A percentile compares a stretch with the other conserved stretches of the same genome.
phyloP scores from a whole-genome alignment of 1,140 invertebrate genomes.

The Cydia pomonella region DNA sequence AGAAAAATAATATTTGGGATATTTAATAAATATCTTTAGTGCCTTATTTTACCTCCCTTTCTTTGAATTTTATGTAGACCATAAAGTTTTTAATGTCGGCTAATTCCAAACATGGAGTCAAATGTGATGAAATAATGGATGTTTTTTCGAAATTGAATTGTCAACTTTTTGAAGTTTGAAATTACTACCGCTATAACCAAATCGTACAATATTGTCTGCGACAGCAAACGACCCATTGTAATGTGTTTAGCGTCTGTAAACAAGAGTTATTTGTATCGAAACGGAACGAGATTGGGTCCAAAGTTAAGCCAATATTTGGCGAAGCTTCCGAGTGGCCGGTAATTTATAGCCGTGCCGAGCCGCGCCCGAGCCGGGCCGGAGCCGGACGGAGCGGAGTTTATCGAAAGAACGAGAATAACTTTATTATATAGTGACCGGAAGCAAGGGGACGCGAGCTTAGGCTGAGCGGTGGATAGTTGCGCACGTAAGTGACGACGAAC shows the following conservation, averaged over 20 bases:
- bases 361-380: constrained; percentile 44
- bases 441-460: constrained; percentile 45
- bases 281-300: constrained; percentile 49
- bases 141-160: too few relatives aligned
- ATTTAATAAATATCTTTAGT: too few relatives aligned
- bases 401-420: constrained; percentile 78
- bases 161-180: too few relatives aligned
- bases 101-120: too few relatives aligned
- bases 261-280: constrained; percentile 61
- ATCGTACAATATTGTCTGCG: background rate
- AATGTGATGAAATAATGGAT: too few relatives aligned
- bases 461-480: constrained; percentile 41
- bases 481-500: constrained; percentile 39
- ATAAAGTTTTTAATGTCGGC: too few relatives aligned
- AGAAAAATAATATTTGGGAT: too few relatives aligned
- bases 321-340: constrained; percentile 68
- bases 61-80: too few relatives aligned
- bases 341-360: constrained; percentile 75
- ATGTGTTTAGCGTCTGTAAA: constrained; percentile 50
- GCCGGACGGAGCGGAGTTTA: constrained; percentile 73
- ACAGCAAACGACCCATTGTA: constrained; percentile 12
- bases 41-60: too few relatives aligned
- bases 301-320: constrained; percentile 78
- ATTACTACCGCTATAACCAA: background rate
- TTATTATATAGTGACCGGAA: constrained; percentile 79